phyloP scores from a whole-genome alignment of 2,888 invertebrate species.

The Melanostoma scalare region DNA sequence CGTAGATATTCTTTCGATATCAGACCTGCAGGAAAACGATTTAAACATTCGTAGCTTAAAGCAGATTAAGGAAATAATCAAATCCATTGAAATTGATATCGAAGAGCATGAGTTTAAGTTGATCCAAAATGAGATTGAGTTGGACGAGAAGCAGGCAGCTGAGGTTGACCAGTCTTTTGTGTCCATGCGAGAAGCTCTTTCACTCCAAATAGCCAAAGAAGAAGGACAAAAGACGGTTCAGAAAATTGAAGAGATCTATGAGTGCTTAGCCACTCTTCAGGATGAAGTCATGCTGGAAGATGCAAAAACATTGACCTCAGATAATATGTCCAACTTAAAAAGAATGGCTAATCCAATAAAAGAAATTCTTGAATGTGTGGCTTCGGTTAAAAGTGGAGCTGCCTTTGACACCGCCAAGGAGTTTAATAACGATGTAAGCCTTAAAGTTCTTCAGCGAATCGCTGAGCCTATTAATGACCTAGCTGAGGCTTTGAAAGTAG shows the following conservation, averaged over 20 bases:
- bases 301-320: slow-evolving; percentile 35
- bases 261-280: slow-evolving; percentile 75
- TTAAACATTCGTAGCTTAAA: slow-evolving; percentile 77
- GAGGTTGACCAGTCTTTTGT: slow-evolving; percentile 77
- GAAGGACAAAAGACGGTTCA: slow-evolving; percentile 74
- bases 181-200: slow-evolving; percentile 78
- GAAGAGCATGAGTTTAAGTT: slow-evolving; percentile 80
- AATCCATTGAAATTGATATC: slow-evolving; percentile 78
- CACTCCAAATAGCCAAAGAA: slow-evolving; percentile 78
- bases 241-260: slow-evolving; percentile 79
- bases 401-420: slow-evolving; percentile 65
- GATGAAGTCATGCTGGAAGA: slow-evolving; percentile 55
- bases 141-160: slow-evolving; percentile 77
- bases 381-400: slow-evolving; percentile 77
- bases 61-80: slow-evolving; percentile 78
- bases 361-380: slow-evolving; percentile 78
- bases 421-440: slow-evolving; percentile 52
- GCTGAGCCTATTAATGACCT: slow-evolving; percentile 75
- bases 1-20: slow-evolving; percentile 77
- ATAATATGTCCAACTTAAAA: slow-evolving; percentile 76
- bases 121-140: slow-evolving; percentile 78
- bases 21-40: slow-evolving; percentile 76
- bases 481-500: slow-evolving; percentile 69
- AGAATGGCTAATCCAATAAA: slow-evolving; percentile 77
- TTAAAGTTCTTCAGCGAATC: slow-evolving; percentile 76